These are phyloP conservation scores for Ips typographus DNA, from an alignment of 1,140 invertebrate species.

Conservation along the genomic window DNA sequence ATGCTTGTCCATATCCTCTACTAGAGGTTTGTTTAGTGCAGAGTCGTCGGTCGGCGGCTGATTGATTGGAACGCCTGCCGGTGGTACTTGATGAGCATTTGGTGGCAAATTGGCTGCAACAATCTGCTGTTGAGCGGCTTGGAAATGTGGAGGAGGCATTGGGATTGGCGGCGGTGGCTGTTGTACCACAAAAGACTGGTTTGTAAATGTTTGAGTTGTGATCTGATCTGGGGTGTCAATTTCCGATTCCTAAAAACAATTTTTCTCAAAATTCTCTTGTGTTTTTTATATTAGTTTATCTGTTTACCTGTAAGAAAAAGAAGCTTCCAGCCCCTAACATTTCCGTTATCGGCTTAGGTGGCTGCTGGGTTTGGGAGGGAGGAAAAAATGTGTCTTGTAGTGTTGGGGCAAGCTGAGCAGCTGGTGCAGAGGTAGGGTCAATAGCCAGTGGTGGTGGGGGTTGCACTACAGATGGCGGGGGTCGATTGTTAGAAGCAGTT, in stretches of 20 bases:
- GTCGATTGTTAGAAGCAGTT: not conserved
- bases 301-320: constrained; percentile 67
- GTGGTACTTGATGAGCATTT: constrained; percentile 31
- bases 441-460: constrained; percentile 33
- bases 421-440: constrained; percentile 30
- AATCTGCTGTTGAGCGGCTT: constrained; percentile 9
- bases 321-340: constrained; percentile 72
- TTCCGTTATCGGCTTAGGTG: constrained; percentile 65
- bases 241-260: constrained; percentile 70
- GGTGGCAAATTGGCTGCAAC: constrained; percentile 33
- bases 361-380: constrained; percentile 45
- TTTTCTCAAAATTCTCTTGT: constrained; percentile 15
- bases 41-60: constrained; percentile 25
- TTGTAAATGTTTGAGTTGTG: constrained; percentile 76
- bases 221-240: constrained; percentile 66
- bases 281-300: not conserved
- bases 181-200: constrained; percentile 63
- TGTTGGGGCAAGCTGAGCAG: constrained; percentile 14
- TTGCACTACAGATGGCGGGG: constrained; percentile 14
- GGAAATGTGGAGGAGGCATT: constrained; percentile 42
- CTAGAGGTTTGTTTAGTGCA: constrained; percentile 5
- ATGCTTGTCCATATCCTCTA: constrained; percentile 36
- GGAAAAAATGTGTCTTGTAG: constrained; percentile 30
- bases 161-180: constrained; percentile 47
- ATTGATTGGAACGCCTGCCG: constrained; percentile 25